Evolutionary conservation across 2,113 vertebrate species (phyloP).

Genomic region (Neoarius graeffei): DNA sequence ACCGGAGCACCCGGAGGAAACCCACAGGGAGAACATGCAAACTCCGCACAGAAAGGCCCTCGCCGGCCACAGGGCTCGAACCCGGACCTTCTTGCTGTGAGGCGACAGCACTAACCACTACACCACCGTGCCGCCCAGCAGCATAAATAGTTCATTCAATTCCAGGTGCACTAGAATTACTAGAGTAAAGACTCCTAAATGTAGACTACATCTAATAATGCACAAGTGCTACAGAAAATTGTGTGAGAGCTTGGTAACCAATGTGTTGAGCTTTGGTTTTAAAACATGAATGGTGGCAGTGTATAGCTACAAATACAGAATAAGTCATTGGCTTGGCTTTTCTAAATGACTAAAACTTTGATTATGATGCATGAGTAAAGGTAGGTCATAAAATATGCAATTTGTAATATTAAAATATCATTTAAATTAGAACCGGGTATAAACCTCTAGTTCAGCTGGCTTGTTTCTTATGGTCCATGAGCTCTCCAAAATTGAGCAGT

Average conservation of each 20-base stretch:
- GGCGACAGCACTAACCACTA: too few species aligned
- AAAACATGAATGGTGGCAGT: background rate
- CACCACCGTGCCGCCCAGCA: too few species aligned
- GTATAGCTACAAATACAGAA: background rate
- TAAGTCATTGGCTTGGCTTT: background rate
- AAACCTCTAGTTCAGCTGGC: background rate
- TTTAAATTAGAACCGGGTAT: background rate
- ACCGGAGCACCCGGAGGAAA: too few species aligned
- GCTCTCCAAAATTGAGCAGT: background rate
- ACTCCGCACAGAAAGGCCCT: too few species aligned
- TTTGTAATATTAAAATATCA: background rate
- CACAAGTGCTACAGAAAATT: too few species aligned
- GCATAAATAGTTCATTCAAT: background rate
- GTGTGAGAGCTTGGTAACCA: background rate
- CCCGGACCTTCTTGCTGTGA: too few species aligned
- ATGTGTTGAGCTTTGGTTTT: background rate
- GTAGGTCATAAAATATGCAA: background rate
- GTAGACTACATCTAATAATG: constrained; percentile 32
- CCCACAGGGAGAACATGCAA: too few species aligned
- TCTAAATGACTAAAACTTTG: background rate
- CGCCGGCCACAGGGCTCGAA: too few species aligned
- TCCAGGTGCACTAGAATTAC: background rate
- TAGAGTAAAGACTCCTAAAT: constrained; percentile 1
- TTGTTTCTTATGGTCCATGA: background rate
- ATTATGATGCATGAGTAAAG: background rate